Evolutionary conservation across 2,888 invertebrate genomes (phyloP), one percentile per base, ranked within the genome.

Genomic region (Pedicia rivosa): DNA sequence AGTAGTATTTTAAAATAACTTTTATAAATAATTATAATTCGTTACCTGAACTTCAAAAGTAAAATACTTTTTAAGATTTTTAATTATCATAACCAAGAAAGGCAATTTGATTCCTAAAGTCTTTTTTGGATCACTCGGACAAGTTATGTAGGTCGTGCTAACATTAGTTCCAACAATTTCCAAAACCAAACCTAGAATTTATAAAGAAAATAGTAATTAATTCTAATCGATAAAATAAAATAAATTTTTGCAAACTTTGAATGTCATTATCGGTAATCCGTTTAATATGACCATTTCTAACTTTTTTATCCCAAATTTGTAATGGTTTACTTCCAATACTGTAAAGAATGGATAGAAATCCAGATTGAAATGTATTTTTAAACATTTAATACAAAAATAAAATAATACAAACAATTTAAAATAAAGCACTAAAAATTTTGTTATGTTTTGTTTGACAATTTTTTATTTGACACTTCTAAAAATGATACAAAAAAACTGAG

Each of bases 161-260:
- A 92, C 88, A 68, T 94, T 94, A 43, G 86, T 84, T 40, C 92
- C 91, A 40, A 84, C 78, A 47, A 94, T 80, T 70, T 94, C 92
- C 46, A 94, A 65, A 34, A 91, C 91, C 44, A 91, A 65, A n/a
- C n/a, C n/a, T n/a, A n/a, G n/a, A n/a, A n/a, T n/a, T n/a, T n/a
- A n/a, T n/a, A n/a, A n/a, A n/a, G n/a, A n/a, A n/a, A n/a, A n/a
- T n/a, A n/a, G n/a, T n/a, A n/a, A n/a, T n/a, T n/a, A n/a, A n/a
- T n/a, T n/a, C n/a, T n/a, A n/a, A n/a, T n/a, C n/a, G n/a, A n/a
- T n/a, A n/a, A n/a, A n/a, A n/a, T n/a, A n/a, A n/a, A n/a, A n/a
- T n/a, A n/a, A n/a, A n/a, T n/a, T n/a, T n/a, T n/a, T n/a, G n/a
- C n/a, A n/a, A n/a, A 16, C 88, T 87, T 56, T 91, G 88, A 49